A percentile compares a stretch with the other conserved stretches of the same genome.
phyloP scores from a whole-genome alignment of 2,888 invertebrate genomes.

The Pseudolycoriella hygida region DNA sequence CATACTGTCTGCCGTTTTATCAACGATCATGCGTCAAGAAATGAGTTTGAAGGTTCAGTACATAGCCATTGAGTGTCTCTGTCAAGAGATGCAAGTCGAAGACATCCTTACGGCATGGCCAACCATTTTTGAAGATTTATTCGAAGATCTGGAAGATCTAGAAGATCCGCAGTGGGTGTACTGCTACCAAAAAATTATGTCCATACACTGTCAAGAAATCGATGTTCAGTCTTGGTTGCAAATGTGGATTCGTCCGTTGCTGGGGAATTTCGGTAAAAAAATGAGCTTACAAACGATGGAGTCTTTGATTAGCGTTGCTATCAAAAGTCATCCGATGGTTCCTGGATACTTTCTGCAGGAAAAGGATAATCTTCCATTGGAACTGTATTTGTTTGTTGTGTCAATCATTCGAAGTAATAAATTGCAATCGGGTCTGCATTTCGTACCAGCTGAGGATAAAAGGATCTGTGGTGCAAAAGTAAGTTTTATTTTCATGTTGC shows the following conservation, averaged over 20 bases:
- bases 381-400: constrained; percentile 25
- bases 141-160: constrained; percentile 14
- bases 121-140: constrained; percentile 15
- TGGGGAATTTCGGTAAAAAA: too few species aligned
- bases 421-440: not conserved
- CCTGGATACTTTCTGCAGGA: constrained; percentile 16
- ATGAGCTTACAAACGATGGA: constrained; percentile 15
- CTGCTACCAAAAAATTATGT: constrained; percentile 37
- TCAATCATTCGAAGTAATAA: constrained; percentile 9
- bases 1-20: not conserved
- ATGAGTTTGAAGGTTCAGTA: not conserved
- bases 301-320: constrained; percentile 20
- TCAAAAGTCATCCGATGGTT: constrained; percentile 18
- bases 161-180: constrained; percentile 30
- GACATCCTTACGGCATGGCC: constrained; percentile 15
- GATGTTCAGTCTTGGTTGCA: constrained; percentile 28
- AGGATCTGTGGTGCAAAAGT: constrained; percentile 2
- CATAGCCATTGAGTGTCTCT: not conserved
- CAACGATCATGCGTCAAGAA: not conserved
- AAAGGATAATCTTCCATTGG: constrained; percentile 15
- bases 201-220: constrained; percentile 26
- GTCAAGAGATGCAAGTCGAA: not conserved
- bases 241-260: constrained; percentile 30
- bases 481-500: too few species aligned
- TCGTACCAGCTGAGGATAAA: not conserved